Evolutionary conservation across 2,888 invertebrate genomes (phyloP).

Genomic region (Steinernema scapterisci): DNA sequence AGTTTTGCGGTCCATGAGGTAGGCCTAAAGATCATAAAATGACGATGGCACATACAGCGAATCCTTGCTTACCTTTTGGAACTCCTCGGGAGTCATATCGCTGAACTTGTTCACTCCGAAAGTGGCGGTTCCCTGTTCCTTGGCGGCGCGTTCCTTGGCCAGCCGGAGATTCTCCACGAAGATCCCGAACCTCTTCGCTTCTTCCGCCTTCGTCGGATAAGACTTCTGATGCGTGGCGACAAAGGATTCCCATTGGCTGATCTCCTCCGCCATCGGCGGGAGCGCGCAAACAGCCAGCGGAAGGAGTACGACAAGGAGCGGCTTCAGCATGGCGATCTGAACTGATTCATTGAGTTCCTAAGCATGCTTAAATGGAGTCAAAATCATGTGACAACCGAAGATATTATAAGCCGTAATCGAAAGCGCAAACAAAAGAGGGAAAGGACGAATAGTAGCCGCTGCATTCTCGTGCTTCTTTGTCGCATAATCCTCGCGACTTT

Average conservation of each 20-base stretch:
- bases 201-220: not conserved
- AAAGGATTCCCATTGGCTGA: not conserved
- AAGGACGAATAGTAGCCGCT: no score
- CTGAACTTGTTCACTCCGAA: slow-evolving; percentile 11
- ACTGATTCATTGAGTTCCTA: no score
- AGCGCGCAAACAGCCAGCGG: not conserved
- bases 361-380: no score
- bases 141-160: not conserved
- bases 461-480: no score
- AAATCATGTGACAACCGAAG: no score
- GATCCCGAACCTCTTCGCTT: not conserved
- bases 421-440: no score
- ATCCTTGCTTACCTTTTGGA: not conserved
- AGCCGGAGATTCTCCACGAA: not conserved
- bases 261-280: not conserved
- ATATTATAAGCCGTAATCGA: no score
- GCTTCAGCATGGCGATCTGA: not conserved
- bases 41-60: not conserved
- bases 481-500: no score
- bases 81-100: slow-evolving; percentile 7
- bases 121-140: not conserved
- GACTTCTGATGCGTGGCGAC: not conserved
- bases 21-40: not conserved
- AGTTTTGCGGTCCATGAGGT: not conserved
- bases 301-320: not conserved